These are phyloP conservation scores for Paramuricea clavata DNA, from an alignment of 92 coral and sea anemone species.

Conservation along the genomic window DNA sequence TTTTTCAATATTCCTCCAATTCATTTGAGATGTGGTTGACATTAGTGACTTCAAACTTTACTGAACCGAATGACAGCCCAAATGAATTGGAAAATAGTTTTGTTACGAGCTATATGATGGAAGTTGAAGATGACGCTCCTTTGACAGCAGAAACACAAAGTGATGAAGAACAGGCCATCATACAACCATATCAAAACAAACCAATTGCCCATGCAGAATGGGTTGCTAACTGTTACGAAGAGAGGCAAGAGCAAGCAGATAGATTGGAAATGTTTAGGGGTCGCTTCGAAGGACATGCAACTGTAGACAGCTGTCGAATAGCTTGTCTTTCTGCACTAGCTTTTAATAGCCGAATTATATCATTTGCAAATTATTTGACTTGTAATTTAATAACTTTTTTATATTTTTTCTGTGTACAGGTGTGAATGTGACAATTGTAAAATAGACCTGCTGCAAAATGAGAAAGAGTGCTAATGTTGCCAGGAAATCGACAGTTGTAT, in stretches of 20 bases:
- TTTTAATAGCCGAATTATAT: neutral
- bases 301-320: neutral
- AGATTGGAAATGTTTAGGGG: neutral
- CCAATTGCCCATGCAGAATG: neutral
- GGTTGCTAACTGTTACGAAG: slow-evolving; percentile 1
- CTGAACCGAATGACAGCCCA: neutral
- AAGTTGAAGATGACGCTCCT: neutral
- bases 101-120: neutral
- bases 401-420: neutral
- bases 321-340: neutral
- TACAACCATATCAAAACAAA: neutral
- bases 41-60: neutral
- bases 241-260: neutral
- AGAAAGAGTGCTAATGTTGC: slow-evolving; percentile 33
- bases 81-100: neutral
- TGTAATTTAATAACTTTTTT: neutral
- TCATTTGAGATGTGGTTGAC: neutral
- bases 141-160: neutral
- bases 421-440: slow-evolving; percentile 2
- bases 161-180: neutral
- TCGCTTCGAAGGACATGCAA: neutral
- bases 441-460: neutral
- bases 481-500: slow-evolving; percentile 16
- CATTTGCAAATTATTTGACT: too few relatives aligned
- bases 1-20: neutral